Base-by-base conservation (phyloP, 1,140 invertebrate genomes). In the Centruroides sculpturatus region DNA sequence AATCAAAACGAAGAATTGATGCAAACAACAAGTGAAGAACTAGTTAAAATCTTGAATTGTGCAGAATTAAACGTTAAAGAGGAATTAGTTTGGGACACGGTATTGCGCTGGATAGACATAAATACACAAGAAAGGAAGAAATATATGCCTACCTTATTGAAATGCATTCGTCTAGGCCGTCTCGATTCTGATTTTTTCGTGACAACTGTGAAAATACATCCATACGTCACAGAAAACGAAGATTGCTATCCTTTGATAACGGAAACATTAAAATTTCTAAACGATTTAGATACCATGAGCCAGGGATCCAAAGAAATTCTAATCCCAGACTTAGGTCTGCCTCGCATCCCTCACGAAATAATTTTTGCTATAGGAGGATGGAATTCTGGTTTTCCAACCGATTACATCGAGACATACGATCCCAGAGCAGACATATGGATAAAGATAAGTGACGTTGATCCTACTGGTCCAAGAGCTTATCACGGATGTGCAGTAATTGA, bases 301-400 rank as follows among this genome's bases (percentile, higher is more conserved):
- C 74, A 79, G 59, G 78, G 78, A 59, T 76, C 81, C 53, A 78
- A 79, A 0, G 81, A 81, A 68, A 74, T 83, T 7, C 74, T 76
- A 0, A 84, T 80, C 0, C 82, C 83, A 3, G 76, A 78, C 67
- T 79, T 83, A 35, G 82, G 83, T 0, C 72, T 80, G 5, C 84
- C 84, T 0, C 69, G 85, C 48, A 75, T 85, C 0, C 85, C 85
- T 0, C 81, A 84, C 66, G 82, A 84, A 65, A 79, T 86, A 23
- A 67, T 85, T 3, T 85, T 86, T 66, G 83, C 82, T 1, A 82
- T 87, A 56, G 85, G 86, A 4, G 87, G 87, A 3, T 89, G 85
- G 85, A 82, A 78, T 59, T 82, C 81, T 1, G 81, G 82, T 3
- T 81, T 77, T 8, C 81, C 85, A 2, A 87, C 85, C 0, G 82